Conservation (phyloP, 2,888 invertebrate species). For the Oligia fasciuncula region DNA sequence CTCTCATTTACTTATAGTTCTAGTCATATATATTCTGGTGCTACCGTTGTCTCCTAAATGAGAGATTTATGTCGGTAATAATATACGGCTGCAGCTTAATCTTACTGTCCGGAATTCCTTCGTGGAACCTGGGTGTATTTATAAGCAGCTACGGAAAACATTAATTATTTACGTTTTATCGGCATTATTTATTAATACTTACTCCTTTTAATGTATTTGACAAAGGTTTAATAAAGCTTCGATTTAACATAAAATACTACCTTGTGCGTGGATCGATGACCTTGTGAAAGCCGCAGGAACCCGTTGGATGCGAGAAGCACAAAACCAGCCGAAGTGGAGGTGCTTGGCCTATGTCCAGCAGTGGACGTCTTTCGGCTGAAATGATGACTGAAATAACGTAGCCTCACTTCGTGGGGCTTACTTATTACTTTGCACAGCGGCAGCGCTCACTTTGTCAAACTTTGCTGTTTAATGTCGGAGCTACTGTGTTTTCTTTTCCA, state of each 20-base stretch:
- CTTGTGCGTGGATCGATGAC: too few relatives aligned
- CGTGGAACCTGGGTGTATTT: too few relatives aligned
- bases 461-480: slow-evolving; percentile 13
- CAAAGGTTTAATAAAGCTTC: background rate
- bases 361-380: background rate
- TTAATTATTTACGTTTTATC: background rate
- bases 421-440: slow-evolving; percentile 30
- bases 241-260: slow-evolving; percentile 8
- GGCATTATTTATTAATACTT: background rate
- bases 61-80: slow-evolving; percentile 69
- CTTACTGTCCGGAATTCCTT: slow-evolving; percentile 18
- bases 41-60: slow-evolving; percentile 53
- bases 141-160: too few relatives aligned
- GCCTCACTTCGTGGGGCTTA: background rate
- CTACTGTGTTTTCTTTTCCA: slow-evolving; percentile 7
- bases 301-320: too few relatives aligned
- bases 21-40: slow-evolving; percentile 24
- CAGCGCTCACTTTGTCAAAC: slow-evolving; percentile 30
- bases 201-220: background rate
- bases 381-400: slow-evolving; percentile 18
- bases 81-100: slow-evolving; percentile 62
- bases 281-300: too few relatives aligned
- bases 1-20: slow-evolving; percentile 70
- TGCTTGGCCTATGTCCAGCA: too few relatives aligned
- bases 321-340: too few relatives aligned